A percentile compares a stretch with the other conserved stretches of the same genome.
phyloP scores from a whole-genome alignment of 92 coral and sea anemone species.

The Muricea muricata region DNA sequence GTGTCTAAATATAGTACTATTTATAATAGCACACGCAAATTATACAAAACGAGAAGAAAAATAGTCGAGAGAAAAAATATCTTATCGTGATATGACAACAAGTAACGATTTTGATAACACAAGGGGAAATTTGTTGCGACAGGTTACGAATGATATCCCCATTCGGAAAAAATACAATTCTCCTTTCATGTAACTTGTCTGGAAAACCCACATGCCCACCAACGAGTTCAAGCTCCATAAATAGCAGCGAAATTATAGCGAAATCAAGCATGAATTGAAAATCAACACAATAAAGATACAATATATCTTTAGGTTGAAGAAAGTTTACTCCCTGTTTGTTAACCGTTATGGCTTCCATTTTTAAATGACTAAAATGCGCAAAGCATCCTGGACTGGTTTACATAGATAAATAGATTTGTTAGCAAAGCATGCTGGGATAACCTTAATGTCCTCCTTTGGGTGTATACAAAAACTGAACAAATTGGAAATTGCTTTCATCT shows the following conservation, averaged over 20 bases:
- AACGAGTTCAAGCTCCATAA: conserved; percentile 29
- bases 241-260: conserved; percentile 7
- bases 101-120: conserved; percentile 7
- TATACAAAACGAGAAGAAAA: too few species aligned
- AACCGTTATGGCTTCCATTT: conserved; percentile 24
- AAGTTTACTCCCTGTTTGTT: neutral
- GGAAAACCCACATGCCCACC: conserved; percentile 30
- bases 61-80: too few species aligned
- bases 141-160: neutral
- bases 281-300: conserved; percentile 28
- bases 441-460: too few species aligned
- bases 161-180: conserved; percentile 18
- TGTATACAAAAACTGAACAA: too few species aligned
- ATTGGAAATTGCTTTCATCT: too few species aligned
- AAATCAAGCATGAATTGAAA: neutral
- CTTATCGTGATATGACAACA: conserved; percentile 9
- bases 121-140: neutral
- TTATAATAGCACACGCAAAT: too few species aligned
- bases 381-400: neutral
- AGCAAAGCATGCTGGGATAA: too few species aligned
- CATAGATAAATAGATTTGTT: too few species aligned
- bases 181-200: conserved; percentile 12
- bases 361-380: neutral
- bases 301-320: neutral
- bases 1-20: too few species aligned